These are phyloP conservation scores for Hesperia comma DNA, from an alignment of 2,888 invertebrate species.

Conservation along the genomic window DNA sequence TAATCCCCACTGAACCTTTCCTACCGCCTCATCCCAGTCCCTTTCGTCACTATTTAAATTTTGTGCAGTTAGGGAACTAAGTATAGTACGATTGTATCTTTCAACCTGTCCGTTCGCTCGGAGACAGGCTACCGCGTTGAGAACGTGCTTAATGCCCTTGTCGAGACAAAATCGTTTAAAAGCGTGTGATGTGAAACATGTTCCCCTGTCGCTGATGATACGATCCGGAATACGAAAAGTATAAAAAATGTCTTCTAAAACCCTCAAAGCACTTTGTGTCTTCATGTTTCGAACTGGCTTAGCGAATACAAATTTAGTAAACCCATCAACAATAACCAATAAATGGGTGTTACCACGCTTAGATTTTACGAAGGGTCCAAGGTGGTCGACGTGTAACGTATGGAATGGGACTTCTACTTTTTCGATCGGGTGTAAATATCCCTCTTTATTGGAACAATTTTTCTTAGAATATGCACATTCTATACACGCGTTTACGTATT, in stretches of 20 bases:
- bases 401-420: constrained; percentile 42
- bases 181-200: constrained; percentile 35
- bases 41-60: neutral
- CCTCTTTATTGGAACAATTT: constrained; percentile 36
- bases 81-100: constrained; percentile 23
- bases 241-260: constrained; percentile 33
- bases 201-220: constrained; percentile 40
- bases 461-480: constrained; percentile 52
- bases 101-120: constrained; percentile 39
- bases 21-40: neutral
- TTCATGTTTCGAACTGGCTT: constrained; percentile 38
- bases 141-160: constrained; percentile 37
- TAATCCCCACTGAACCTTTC: constrained; percentile 5
- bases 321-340: constrained; percentile 37
- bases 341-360: constrained; percentile 35
- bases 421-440: constrained; percentile 42
- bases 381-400: constrained; percentile 41
- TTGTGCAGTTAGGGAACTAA: neutral
- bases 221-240: constrained; percentile 37
- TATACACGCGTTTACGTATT: constrained; percentile 59
- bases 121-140: constrained; percentile 42
- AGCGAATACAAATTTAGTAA: constrained; percentile 35
- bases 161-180: constrained; percentile 24
- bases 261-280: constrained; percentile 18
- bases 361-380: constrained; percentile 61